Percentiles rank a stretch among this genome's conserved stretches.
These are phyloP conservation scores for Sminthopsis crassicaudata DNA, from an alignment of 2,113 vertebrate species.

Conservation along the genomic window DNA sequence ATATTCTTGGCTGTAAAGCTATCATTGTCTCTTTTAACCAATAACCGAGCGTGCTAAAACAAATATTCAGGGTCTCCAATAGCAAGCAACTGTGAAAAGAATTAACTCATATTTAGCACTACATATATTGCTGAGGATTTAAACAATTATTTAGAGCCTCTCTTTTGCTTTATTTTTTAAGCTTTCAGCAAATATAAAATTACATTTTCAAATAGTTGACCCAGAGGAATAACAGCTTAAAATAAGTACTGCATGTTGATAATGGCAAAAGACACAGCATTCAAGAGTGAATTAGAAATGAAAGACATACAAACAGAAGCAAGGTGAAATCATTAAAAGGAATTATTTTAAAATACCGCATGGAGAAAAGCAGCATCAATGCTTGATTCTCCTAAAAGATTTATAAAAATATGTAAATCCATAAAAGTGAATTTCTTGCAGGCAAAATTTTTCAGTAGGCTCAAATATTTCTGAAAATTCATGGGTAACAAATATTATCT, in stretches of 20 bases:
- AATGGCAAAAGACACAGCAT: constrained; percentile 25
- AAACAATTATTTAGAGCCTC: constrained; percentile 30
- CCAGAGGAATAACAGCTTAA: constrained; percentile 34
- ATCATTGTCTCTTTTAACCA: constrained; percentile 37
- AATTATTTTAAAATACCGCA: constrained; percentile 28
- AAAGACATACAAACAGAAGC: constrained; percentile 35
- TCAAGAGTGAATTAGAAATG: constrained; percentile 40
- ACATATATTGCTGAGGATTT: constrained; percentile 18
- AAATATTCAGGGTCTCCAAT: constrained; percentile 39
- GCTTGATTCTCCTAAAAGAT: neutral
- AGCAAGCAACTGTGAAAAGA: constrained; percentile 44
- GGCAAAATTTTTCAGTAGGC: neutral
- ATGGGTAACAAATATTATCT: neutral
- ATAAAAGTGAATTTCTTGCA: neutral
- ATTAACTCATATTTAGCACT: constrained; percentile 43
- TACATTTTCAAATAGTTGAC: constrained; percentile 22
- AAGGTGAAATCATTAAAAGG: constrained; percentile 25
- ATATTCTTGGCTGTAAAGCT: neutral
- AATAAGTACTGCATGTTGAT: constrained; percentile 21
- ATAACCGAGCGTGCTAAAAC: neutral
- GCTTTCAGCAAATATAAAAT: constrained; percentile 4
- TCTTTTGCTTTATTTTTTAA: constrained; percentile 43
- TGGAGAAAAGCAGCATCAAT: neutral
- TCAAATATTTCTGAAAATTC: neutral
- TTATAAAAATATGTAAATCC: neutral